These are phyloP conservation scores for Mobula hypostoma DNA, from an alignment of 2,113 vertebrate species.

Conservation along the genomic window DNA sequence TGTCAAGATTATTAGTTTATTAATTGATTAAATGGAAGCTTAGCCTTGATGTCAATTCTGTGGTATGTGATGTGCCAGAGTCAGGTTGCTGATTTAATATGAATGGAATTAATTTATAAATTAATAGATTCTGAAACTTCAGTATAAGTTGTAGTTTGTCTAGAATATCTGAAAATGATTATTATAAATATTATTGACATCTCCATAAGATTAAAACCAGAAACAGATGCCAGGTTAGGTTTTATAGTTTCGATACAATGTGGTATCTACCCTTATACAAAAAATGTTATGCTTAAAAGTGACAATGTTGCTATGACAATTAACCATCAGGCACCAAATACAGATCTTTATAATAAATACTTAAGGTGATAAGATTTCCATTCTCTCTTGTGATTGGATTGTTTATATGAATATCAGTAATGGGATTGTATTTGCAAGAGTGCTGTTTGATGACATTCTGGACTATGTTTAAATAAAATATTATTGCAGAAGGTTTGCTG, in stretches of 20 bases:
- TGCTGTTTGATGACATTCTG: not conserved
- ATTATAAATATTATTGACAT: not conserved
- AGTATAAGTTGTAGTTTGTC: conserved; percentile 13
- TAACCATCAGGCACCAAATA: not conserved
- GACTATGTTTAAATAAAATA: conserved; percentile 16
- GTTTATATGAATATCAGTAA: conserved; percentile 4
- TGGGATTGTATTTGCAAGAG: not conserved
- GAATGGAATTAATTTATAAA: not conserved
- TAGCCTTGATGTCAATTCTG: not conserved
- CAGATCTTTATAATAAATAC: conserved; percentile 17
- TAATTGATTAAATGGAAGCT: conserved; percentile 2
- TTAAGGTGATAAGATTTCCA: not conserved
- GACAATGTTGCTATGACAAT: not conserved
- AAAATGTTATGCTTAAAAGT: not conserved
- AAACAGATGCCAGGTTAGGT: not conserved
- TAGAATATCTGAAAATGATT: not conserved
- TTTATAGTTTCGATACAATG: not conserved
- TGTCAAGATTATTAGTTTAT: conserved; percentile 23
- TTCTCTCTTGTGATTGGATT: not conserved
- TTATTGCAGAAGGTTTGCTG: conserved; percentile 29
- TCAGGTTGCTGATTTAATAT: not conserved
- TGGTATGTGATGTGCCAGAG: not conserved
- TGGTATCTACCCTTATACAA: not conserved
- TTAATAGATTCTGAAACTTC: conserved; percentile 18
- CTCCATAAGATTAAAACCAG: not conserved